Evolutionary conservation across 2,888 invertebrate species (phyloP), one percentile per base, ranked within the genome.

Genomic region (Magallana nippona): DNA sequence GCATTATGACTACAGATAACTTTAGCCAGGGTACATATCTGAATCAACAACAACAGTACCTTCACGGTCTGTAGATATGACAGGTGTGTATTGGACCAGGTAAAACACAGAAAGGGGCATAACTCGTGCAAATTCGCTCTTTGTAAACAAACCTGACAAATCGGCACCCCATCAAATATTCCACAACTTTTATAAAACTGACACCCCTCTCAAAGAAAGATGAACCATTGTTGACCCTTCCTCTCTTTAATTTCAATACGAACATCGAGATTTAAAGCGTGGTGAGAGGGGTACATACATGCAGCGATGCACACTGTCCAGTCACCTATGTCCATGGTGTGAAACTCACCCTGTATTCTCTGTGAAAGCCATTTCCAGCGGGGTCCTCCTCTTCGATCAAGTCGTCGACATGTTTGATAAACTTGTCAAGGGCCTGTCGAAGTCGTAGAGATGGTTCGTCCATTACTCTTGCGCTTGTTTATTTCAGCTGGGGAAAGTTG

Each of bases 281-380:
- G 8, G 8, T 44, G 44, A 8, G 44, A 0, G 44, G 44, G 44
- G 44, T 44, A 44, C 44, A 44, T 44, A 8, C 27, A 27, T 44
- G 8, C n/a, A n/a, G n/a, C n/a, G n/a, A n/a, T n/a, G n/a, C 44
- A 5, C 44, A 44, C 5, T 44, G 44, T 44, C 8, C 5, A 44
- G 44, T 44, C 5, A 10, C 44, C 44, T 44, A 44, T 44, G 44
- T 44, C 44, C 19, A 17, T 22, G 44, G 60, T 22, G 17, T 17
- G 1, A 10, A 17, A 78, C 89, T 87, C 87, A 92, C 92, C 87
- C 88, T 88, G 71, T 90, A 92, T 81, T 92, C 91, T 15, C 89
- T 81, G 27, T 89, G 86, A 84, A 91, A 91, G 0, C 90, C 91
- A 81, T 90, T 89, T 44, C 90, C 90, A 0, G 89, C 88, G 2